These are phyloP conservation scores for Ecdyonurus torrentis DNA, from an alignment of 2,888 invertebrate genomes.

Conservation along the genomic window DNA sequence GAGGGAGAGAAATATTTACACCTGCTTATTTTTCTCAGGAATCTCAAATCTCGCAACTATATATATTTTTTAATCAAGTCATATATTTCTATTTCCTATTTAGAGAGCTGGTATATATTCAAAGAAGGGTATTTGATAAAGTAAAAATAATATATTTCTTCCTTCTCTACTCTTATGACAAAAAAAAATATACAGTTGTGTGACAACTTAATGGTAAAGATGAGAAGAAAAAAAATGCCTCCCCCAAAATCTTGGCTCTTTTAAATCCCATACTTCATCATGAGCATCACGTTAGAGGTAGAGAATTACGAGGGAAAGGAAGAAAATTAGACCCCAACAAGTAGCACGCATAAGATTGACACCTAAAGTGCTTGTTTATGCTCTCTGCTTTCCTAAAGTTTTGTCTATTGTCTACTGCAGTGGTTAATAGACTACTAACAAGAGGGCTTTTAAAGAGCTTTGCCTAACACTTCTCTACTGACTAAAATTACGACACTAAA, in stretches of 20 bases:
- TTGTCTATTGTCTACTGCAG: too few relatives aligned
- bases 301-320: too few relatives aligned
- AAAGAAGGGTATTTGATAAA: not conserved
- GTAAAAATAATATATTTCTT: not conserved
- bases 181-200: not conserved
- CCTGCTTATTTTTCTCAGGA: not conserved
- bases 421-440: too few relatives aligned
- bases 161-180: not conserved
- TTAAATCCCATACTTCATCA: too few relatives aligned
- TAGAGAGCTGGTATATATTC: not conserved
- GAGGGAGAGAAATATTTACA: too few relatives aligned
- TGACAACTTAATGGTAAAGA: not conserved
- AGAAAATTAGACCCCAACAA: not conserved
- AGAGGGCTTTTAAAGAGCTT: too few relatives aligned
- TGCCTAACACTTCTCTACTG: too few relatives aligned
- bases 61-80: not conserved
- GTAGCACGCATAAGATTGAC: not conserved
- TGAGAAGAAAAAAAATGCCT: not conserved
- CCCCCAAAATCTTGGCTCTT: not conserved
- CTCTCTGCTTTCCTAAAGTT: not conserved
- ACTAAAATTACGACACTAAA: too few relatives aligned
- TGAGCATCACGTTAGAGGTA: too few relatives aligned
- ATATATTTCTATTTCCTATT: not conserved
- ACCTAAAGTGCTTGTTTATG: not conserved
- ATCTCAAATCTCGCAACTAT: not conserved